Evolutionary conservation across 2,797 vertebrate genomes (phyloP), one percentile per base, ranked within the genome.

Genomic region (Picus viridis): DNA sequence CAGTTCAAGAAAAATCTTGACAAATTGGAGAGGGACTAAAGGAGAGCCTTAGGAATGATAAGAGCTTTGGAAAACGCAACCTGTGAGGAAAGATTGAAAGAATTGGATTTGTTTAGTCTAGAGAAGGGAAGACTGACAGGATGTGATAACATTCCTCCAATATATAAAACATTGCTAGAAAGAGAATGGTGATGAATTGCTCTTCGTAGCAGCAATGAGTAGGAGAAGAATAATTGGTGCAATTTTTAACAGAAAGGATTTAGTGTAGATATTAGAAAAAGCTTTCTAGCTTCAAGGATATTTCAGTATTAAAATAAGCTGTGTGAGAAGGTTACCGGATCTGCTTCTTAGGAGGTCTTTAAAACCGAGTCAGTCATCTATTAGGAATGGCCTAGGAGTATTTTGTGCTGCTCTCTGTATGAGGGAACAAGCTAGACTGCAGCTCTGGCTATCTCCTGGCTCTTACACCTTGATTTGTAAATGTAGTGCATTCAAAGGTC

Each of bases 21-120:
- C 86, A 92, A 92, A 91, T 88, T 91, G 91, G 88, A 94, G 78
- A 75, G 74, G 82, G 78, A 93, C 81, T 86, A 75, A 92, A 95
- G 83, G 93, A 93, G 86, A 96, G 88, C 75, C 65, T 10, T 86
- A 93, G 88, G 95, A 94, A 96, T 91, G 96, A 96, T 96, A 96
- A 96, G 93, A 95, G 86, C 74, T 92, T 96, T 96, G 95, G 95
- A 96, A 96, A 94, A 96, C 0, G 6, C 85, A 93, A 72, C 91
- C 90, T 80, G 79, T 88, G 91, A 93, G 91, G 84, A 86, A 96
- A 96, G 96, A 95, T 94, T 96, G 95, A 96, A 95, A 83, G 94
- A 96, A 94, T 26, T 90, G 91, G 62, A 96, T 93, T 96, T 96
- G 96, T 96, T 96, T 96, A 96, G 96, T 96, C 96, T 96, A 91